Conservation (phyloP, 2,797 vertebrate genomes). For the Zalophus californianus region DNA sequence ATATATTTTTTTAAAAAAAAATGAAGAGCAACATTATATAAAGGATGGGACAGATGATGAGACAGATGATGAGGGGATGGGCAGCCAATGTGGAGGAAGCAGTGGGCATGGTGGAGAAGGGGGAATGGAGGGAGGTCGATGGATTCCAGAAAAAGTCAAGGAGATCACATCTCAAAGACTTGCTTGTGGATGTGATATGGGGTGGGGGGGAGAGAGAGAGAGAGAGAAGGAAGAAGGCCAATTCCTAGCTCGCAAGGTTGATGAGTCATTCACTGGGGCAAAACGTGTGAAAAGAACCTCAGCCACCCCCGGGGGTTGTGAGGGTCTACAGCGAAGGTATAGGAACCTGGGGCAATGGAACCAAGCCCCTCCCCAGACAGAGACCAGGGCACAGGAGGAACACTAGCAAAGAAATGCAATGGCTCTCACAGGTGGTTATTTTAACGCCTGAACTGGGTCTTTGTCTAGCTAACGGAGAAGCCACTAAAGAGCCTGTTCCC, state of each 20-base stretch:
- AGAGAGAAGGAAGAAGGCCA: not conserved
- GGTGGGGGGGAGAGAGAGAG: not conserved
- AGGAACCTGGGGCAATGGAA: not conserved
- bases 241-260: not conserved
- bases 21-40: not conserved
- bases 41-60: not conserved
- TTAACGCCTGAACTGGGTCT: not conserved
- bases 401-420: constrained; percentile 1
- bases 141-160: not conserved
- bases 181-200: not conserved
- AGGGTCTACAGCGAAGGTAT: not conserved
- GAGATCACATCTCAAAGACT: constrained; percentile 20
- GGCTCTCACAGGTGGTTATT: not conserved
- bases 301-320: not conserved
- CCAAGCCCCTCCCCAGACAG: not conserved
- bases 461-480: not conserved
- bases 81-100: not conserved
- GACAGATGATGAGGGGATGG: not conserved
- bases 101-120: not conserved
- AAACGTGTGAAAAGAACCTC: not conserved
- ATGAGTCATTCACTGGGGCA: not conserved
- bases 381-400: not conserved
- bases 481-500: not conserved
- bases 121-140: not conserved
- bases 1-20: not conserved